Conservation (phyloP, 2,797 vertebrate species). For the Psittacula derbiana region DNA sequence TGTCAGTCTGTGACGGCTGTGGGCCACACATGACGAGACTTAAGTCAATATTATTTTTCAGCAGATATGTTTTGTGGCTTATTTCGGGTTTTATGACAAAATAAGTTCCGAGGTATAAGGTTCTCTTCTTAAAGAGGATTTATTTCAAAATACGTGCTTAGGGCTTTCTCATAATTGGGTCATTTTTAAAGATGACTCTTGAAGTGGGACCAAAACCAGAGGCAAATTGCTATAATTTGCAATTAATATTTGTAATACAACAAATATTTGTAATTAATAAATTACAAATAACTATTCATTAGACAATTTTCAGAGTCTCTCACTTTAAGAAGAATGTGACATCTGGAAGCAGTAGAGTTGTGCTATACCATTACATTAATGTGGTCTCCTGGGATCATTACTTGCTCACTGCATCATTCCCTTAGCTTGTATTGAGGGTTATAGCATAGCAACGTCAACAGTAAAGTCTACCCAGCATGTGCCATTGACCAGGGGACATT, state of each 20-base stretch:
- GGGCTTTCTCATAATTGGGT: background rate
- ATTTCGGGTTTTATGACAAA: background rate
- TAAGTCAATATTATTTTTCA: background rate
- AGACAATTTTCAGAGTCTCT: background rate
- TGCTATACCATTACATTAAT: background rate
- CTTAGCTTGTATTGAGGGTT: background rate
- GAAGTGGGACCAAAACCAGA: background rate
- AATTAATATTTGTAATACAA: too few relatives aligned
- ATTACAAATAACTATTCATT: background rate
- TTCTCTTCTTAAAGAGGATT: background rate
- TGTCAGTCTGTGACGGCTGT: background rate
- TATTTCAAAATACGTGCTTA: background rate
- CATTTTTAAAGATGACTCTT: background rate
- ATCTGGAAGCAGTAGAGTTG: background rate
- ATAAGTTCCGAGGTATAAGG: background rate
- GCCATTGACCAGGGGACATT: background rate
- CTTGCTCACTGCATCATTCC: background rate
- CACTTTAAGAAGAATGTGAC: background rate
- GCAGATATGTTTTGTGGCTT: background rate
- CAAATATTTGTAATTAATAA: too few relatives aligned
- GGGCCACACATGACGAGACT: background rate
- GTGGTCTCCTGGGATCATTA: background rate
- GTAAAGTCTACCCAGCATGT: background rate
- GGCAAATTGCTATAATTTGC: background rate
- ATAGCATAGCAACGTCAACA: background rate